A percentile compares a stretch with the other conserved stretches of the same genome.
phyloP scores from a whole-genome alignment of 2,888 invertebrate species.

The Mesodorylaimus sp. region DNA sequence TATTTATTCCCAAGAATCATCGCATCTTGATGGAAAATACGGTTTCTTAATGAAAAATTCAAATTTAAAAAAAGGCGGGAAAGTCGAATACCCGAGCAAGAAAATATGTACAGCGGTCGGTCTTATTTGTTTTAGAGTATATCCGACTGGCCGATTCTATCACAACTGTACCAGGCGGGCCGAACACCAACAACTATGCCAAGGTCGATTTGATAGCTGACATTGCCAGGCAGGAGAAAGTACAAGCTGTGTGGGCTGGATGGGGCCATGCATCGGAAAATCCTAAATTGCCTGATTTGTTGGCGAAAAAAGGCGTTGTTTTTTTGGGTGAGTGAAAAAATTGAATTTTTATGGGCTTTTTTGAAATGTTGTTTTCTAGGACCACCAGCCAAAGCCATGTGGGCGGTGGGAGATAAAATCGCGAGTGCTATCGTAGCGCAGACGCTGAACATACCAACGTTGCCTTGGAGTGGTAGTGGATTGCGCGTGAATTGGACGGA shows the following conservation, averaged over 20 bases:
- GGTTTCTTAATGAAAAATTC: too few relatives aligned
- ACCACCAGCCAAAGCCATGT: constrained; percentile 80
- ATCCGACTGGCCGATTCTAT: constrained; percentile 99
- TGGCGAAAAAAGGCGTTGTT: constrained; percentile 70
- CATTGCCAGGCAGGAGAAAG: constrained; percentile 78
- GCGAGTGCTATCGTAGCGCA: constrained; percentile 97
- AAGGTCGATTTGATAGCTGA: constrained; percentile 95
- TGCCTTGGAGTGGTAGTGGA: constrained; percentile 80
- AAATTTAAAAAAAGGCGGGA: too few relatives aligned
- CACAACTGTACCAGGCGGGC: constrained; percentile 88
- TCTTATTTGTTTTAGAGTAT: constrained; percentile 56
- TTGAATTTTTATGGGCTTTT: too few relatives aligned
- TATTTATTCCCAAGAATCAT: too few relatives aligned
- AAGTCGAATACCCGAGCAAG: too few relatives aligned
- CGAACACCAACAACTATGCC: constrained; percentile 97
- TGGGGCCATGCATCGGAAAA: constrained; percentile 99
- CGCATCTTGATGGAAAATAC: too few relatives aligned
- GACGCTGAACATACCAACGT: constrained; percentile 86
- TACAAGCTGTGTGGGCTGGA: constrained; percentile 91
- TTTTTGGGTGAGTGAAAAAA: constrained; percentile 51
- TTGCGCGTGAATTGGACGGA: constrained; percentile 44
- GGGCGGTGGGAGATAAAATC: constrained; percentile 98
- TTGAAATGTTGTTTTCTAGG: too few relatives aligned
- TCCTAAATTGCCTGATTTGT: constrained; percentile 81
- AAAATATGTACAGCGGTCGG: too few relatives aligned